Conservation (phyloP, 2,797 vertebrate genomes). For the Neopelma chrysocephalum region DNA sequence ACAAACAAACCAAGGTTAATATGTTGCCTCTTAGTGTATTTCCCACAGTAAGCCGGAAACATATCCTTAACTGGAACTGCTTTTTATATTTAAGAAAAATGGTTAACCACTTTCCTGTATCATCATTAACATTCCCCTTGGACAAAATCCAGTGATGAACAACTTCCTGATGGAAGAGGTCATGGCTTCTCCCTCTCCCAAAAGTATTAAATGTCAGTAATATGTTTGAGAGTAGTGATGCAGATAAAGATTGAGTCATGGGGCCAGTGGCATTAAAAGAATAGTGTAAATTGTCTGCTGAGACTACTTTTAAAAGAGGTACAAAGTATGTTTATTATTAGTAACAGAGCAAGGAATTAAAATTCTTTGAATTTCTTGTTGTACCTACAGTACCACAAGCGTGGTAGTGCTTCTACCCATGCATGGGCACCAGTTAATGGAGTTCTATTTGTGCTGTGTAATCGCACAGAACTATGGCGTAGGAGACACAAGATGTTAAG, state of each 20-base stretch:
- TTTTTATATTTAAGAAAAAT: conserved; percentile 72
- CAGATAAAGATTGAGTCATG: conserved; percentile 36
- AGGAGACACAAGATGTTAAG: background rate
- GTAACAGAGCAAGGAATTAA: background rate
- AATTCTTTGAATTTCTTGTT: background rate
- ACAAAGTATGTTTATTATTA: background rate
- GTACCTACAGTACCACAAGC: background rate
- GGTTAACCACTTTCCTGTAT: conserved; percentile 48
- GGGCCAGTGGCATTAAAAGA: background rate
- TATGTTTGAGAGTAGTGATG: conserved; percentile 3
- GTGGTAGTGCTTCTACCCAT: background rate
- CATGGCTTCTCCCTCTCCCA: conserved; percentile 52
- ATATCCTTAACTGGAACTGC: conserved; percentile 34
- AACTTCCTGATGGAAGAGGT: conserved; percentile 74
- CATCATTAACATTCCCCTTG: conserved; percentile 65
- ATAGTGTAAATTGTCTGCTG: background rate
- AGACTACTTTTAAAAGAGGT: conserved; percentile 1
- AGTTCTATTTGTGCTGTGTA: background rate
- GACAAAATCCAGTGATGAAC: conserved; percentile 73
- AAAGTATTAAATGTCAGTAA: conserved; percentile 62
- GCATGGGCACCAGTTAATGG: background rate
- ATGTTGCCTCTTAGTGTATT: conserved; percentile 37
- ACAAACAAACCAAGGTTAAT: conserved; percentile 29
- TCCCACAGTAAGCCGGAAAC: conserved; percentile 72
- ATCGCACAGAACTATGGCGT: background rate